Percentiles rank a stretch among this genome's conserved stretches.
phyloP scores from a whole-genome alignment of 2,113 vertebrate species.

The Todiramphus saurophagus region DNA sequence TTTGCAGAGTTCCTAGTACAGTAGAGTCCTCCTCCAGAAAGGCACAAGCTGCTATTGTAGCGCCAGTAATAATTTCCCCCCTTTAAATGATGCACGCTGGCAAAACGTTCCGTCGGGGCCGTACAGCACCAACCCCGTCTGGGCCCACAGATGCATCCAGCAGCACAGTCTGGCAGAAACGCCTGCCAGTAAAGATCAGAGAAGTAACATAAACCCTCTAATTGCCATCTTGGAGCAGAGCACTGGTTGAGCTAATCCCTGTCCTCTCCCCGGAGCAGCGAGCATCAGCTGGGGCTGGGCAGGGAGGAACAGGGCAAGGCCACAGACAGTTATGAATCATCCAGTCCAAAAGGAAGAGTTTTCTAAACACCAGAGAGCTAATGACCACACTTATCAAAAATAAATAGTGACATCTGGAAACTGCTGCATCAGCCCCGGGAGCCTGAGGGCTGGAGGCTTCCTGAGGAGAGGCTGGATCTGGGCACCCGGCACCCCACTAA shows the following conservation, averaged over 20 bases:
- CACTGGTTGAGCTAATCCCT: not conserved
- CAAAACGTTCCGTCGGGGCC: not conserved
- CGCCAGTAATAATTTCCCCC: not conserved
- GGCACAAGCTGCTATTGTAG: not conserved
- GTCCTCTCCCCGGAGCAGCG: rapidly evolving
- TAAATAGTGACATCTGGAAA: not conserved
- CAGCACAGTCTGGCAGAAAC: not conserved
- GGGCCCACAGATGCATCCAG: not conserved
- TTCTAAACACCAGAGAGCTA: not conserved
- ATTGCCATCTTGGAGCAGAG: not conserved
- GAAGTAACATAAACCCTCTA: not conserved
- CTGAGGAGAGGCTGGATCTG: no score
- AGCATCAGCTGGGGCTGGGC: not conserved
- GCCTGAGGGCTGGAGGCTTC: rapidly evolving
- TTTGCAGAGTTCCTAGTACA: not conserved
- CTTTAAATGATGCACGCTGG: not conserved
- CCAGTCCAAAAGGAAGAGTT: not conserved
- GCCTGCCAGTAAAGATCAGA: not conserved
- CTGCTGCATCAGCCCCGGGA: not conserved
- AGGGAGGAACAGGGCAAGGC: not conserved
- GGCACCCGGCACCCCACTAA: not conserved
- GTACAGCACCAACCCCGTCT: rapidly evolving
- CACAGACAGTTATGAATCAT: not conserved
- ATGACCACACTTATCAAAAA: not conserved
- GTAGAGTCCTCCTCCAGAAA: not conserved